Base-by-base conservation (phyloP, 2,797 vertebrate species). In the Rhodeus uyekii region DNA sequence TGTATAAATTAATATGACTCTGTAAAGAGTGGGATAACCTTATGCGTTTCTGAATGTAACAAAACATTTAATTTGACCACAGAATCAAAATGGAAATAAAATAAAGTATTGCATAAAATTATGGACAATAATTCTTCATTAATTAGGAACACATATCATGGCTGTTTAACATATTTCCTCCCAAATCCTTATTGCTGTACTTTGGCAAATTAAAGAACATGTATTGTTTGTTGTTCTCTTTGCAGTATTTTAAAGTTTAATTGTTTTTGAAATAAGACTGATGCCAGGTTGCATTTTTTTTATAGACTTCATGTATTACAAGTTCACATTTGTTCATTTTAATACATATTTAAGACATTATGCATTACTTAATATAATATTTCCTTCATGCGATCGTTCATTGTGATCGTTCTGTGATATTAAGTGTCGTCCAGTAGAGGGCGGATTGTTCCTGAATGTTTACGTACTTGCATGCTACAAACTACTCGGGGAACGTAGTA, bases 381-480 rank as follows among this genome's bases (percentile, higher is more conserved):
- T 58, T 27, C 53, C 24, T 18, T 44, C 4, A 5, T 9, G 5
- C 0, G 7, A 18, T 27, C 4, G 16, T 14, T 69, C 14, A n/a
- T n/a, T n/a, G 0, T 68, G 13, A 60, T 7, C 44, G 29, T 50
- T 34, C 71, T 8, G 68, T 10, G 0, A 27, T 38, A 27, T 39
- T 27, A 27, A 50, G 13, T 22, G 8, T 22, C 69, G 36, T 64
- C 79, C 79, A 27, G 46, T 38, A 73, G 79, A 16, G 38, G 79
- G 79, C 39, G n/a, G 16, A 29, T 18, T 44, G 65, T 32, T 27
- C 19, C 32, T 67, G 24, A 24, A 60, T 73, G 68, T 81, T 81
- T 72, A 63, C 79, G 79, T n/a, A n/a, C 22, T 6, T 24, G 22
- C 10, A 24, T 13, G 3, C 22, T 19, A 63, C 1, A 18, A 16